These are phyloP conservation scores for Tubulanus polymorphus DNA, from an alignment of 2,888 invertebrate species.

Conservation along the genomic window DNA sequence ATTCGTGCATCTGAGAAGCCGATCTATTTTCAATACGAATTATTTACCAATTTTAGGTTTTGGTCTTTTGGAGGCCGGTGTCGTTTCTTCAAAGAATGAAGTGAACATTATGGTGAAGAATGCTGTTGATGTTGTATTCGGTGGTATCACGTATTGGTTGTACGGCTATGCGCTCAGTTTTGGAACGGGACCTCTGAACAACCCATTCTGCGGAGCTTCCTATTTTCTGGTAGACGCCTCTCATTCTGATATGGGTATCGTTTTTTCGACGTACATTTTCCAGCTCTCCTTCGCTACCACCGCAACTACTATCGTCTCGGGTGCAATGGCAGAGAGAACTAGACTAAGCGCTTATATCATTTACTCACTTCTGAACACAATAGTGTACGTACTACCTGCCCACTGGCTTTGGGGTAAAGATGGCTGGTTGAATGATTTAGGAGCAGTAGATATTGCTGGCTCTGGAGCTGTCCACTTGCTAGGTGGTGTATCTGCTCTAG, in stretches of 20 bases:
- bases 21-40: background rate
- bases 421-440: constrained; percentile 86
- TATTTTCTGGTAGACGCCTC: constrained; percentile 50
- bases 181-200: constrained; percentile 24
- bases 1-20: background rate
- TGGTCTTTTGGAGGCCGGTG: constrained; percentile 37
- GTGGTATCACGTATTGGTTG: constrained; percentile 37
- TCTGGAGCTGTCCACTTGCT: constrained; percentile 74
- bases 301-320: constrained; percentile 47
- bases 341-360: constrained; percentile 79
- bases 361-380: constrained; percentile 82
- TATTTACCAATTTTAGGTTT: constrained; percentile 28
- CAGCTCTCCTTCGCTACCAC: constrained; percentile 22
- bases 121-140: constrained; percentile 39
- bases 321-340: constrained; percentile 87
- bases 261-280: constrained; percentile 9
- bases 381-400: constrained; percentile 87
- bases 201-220: constrained; percentile 36
- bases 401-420: constrained; percentile 57
- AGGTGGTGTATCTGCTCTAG: constrained; percentile 73
- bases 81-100: constrained; percentile 37
- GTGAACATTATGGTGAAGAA: constrained; percentile 45
- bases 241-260: constrained; percentile 26
- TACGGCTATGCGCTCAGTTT: constrained; percentile 41
- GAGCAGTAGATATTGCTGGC: constrained; percentile 91